phyloP scores from a whole-genome alignment of 37 sponge, comb jelly and placozoan species.

The Haliclona indistincta region DNA sequence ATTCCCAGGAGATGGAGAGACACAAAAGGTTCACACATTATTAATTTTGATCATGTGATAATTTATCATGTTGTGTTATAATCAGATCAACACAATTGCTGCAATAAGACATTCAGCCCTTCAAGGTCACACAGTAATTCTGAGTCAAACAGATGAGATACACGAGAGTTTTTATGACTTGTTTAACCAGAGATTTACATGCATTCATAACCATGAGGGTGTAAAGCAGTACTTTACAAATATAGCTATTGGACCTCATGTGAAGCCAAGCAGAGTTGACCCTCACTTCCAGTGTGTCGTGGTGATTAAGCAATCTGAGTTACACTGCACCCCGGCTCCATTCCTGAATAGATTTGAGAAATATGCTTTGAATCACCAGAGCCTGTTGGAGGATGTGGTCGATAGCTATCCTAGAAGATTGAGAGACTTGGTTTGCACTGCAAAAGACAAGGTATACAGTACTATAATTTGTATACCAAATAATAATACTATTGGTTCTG shows the following conservation, averaged over 20 bases:
- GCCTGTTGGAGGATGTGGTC: constrained; percentile 62
- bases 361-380: constrained; percentile 67
- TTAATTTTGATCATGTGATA: too few relatives aligned
- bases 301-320: constrained; percentile 69
- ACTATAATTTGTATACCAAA: too few relatives aligned
- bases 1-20: constrained; percentile 62
- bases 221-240: constrained; percentile 81
- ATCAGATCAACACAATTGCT: constrained; percentile 78
- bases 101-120: constrained; percentile 86
- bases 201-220: constrained; percentile 67
- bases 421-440: constrained; percentile 40
- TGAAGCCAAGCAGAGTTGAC: constrained; percentile 80
- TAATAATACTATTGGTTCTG: background rate
- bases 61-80: too few relatives aligned
- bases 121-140: constrained; percentile 81
- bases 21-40: constrained; percentile 72
- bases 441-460: constrained; percentile 73
- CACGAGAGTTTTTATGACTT: constrained; percentile 94
- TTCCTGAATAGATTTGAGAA: constrained; percentile 93
- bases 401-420: constrained; percentile 41
- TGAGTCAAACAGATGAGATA: constrained; percentile 85
- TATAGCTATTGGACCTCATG: constrained; percentile 89
- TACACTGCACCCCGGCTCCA: constrained; percentile 64
- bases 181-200: constrained; percentile 82
- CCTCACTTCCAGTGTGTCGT: constrained; percentile 84